phyloP scores from a whole-genome alignment of 92 coral and sea anemone species.

The Galaxea fascicularis region DNA sequence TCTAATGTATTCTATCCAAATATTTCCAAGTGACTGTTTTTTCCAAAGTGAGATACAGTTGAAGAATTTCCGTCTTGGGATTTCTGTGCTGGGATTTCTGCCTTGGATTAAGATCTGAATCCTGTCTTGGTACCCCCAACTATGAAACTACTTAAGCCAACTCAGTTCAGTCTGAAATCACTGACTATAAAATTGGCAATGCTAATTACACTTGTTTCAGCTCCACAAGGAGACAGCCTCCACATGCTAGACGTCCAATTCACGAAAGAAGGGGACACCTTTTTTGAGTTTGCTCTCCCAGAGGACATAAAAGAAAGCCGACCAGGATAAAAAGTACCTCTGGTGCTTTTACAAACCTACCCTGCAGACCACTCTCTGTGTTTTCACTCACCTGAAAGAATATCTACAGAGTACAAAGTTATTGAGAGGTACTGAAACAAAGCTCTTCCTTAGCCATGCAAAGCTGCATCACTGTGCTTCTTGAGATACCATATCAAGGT shows the following conservation, averaged over 20 bases:
- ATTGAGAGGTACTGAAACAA: constrained; percentile 49
- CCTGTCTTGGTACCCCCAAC: no score
- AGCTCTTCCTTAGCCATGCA: constrained; percentile 42
- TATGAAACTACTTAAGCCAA: no score
- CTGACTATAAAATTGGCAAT: no score
- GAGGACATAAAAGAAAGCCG: constrained; percentile 46
- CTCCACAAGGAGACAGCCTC: constrained; percentile 42
- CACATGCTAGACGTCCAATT: constrained; percentile 49
- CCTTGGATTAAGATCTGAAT: no score
- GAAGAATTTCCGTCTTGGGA: no score
- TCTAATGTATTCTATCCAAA: no score
- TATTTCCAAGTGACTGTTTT: no score
- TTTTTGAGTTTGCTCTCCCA: constrained; percentile 17
- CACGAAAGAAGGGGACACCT: constrained; percentile 37
- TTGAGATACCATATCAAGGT: constrained; percentile 41
- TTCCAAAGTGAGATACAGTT: no score
- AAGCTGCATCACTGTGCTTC: constrained; percentile 41
- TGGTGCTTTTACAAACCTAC: constrained; percentile 47
- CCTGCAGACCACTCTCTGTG: constrained; percentile 46
- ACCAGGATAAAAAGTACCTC: constrained; percentile 14
- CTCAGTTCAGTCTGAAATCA: no score
- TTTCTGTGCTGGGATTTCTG: no score
- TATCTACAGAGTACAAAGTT: constrained; percentile 48
- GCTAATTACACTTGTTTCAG: constrained; percentile 25
- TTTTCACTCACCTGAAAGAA: constrained; percentile 33